Base-by-base conservation (phyloP, 2,888 invertebrate genomes). In the Aspidapion aeneum region DNA sequence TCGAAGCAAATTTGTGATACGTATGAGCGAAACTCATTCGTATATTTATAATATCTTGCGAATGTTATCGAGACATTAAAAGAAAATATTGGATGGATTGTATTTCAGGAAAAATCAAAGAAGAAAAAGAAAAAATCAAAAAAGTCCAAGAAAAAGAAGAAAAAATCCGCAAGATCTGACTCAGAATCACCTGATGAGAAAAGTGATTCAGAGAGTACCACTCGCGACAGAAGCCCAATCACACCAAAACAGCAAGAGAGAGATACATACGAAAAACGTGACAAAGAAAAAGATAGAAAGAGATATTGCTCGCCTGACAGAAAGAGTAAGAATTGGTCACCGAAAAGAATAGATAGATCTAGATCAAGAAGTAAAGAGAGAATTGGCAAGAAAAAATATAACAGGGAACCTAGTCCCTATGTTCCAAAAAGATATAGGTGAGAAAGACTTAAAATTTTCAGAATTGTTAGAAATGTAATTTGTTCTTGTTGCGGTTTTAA, bases 401-500 rank as follows among this genome's bases (percentile, higher is more conserved):
- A 61, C 22, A 63, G 58, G 21, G 65, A 60, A 35, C 17, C 64
- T 2, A 60, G 58, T 35, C 64, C 67, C 9, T 64, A 19, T 63
- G 61, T 67, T 55, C 67, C 67, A 17, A 67, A 63, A 57, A 58
- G 67, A 20, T 67, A 64, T 64, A 61, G 60, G 50, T 64, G 56
- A 85, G 3, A n/a, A n/a, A n/a, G n/a, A n/a, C n/a, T n/a, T n/a
- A n/a, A n/a, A n/a, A n/a, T n/a, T n/a, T n/a, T n/a, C n/a, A n/a
- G n/a, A n/a, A n/a, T n/a, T n/a, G n/a, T n/a, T n/a, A n/a, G n/a
- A n/a, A n/a, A n/a, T n/a, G n/a, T n/a, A n/a, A n/a, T n/a, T n/a
- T n/a, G n/a, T n/a, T n/a, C n/a, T n/a, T n/a, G n/a, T n/a, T n/a
- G n/a, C n/a, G n/a, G n/a, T n/a, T n/a, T n/a, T n/a, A n/a, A n/a